Base-by-base conservation (phyloP, 1,140 invertebrate species). In the Megathymus violae region DNA sequence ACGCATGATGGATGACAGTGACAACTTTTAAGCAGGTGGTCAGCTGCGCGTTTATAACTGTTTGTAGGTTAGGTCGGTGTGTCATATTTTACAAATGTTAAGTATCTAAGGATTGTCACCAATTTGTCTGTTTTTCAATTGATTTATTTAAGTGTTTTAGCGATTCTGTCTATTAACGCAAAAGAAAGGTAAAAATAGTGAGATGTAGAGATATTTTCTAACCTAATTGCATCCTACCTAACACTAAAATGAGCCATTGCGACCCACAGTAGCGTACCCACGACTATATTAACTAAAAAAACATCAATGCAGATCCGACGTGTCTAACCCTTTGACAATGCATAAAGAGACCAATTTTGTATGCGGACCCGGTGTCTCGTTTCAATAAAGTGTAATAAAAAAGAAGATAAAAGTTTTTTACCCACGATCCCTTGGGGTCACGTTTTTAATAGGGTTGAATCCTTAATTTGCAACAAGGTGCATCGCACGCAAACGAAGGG, bases 381-480 rank as follows among this genome's bases (percentile, higher is more conserved):
- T 89, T 88, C 87, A 88, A 89, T 89, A 89, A 80, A 72, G 75
- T 76, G 67, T 80, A 79, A 79, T 82, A 80, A 75, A 88, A 79
- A 82, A 80, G 77, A 79, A 82, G 80, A 88, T 88, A 87, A 82
- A 86, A 85, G 70, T 74, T 82, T 88, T 87, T 85, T 89, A 88
- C 86, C 83, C 83, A 87, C 85, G 85, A 74, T 61, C 73, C 80
- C 88, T 89, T 88, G 78, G 85, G 87, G 84, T 86, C 81, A 80
- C 75, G 70, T 88, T 89, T 88, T 89, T 89, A 80, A 67, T 62
- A 47, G 75, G 69, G 73, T 88, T 85, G 83, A 81, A 85, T 87
- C 78, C 83, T 86, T 89, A 89, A 89, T 89, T 89, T 89, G 87
- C 87, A 87, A 89, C 87, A 89, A 89, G 87, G 87, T 89, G 85